A percentile compares a stretch with the other conserved stretches of the same genome.
These are phyloP conservation scores for Erethizon dorsatum DNA, from an alignment of 2,797 vertebrate genomes.

Conservation along the genomic window DNA sequence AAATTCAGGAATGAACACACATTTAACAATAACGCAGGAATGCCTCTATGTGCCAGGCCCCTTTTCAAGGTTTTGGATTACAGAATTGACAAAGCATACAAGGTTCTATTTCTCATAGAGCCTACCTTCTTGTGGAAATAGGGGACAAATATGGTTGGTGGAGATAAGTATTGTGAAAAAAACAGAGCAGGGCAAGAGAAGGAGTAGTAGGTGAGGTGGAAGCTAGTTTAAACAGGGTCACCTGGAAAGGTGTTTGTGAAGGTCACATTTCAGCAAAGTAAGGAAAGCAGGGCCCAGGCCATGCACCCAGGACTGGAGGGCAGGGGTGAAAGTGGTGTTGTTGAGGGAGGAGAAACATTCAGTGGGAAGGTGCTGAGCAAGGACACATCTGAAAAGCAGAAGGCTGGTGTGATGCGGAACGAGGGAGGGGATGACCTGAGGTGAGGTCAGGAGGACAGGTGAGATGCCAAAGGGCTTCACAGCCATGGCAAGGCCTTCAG, in stretches of 20 bases:
- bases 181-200: neutral
- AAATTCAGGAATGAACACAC: neutral
- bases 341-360: neutral
- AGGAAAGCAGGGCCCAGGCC: neutral
- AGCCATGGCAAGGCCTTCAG: neutral
- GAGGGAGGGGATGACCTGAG: neutral
- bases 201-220: neutral
- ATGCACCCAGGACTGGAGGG: too few species aligned
- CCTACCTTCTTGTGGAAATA: neutral
- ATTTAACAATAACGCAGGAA: neutral
- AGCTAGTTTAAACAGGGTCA: neutral
- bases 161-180: neutral
- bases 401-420: accelerated
- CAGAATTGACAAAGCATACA: neutral
- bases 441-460: neutral
- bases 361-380: neutral
- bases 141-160: neutral
- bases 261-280: neutral
- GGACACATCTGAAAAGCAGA: neutral
- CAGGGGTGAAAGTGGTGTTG: too few species aligned
- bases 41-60: neutral
- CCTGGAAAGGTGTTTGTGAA: neutral
- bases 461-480: neutral
- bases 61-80: neutral
- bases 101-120: neutral